Evolutionary conservation across 2,888 invertebrate genomes (phyloP), one percentile per base, ranked within the genome.

Genomic region (Calephelis perditalis): DNA sequence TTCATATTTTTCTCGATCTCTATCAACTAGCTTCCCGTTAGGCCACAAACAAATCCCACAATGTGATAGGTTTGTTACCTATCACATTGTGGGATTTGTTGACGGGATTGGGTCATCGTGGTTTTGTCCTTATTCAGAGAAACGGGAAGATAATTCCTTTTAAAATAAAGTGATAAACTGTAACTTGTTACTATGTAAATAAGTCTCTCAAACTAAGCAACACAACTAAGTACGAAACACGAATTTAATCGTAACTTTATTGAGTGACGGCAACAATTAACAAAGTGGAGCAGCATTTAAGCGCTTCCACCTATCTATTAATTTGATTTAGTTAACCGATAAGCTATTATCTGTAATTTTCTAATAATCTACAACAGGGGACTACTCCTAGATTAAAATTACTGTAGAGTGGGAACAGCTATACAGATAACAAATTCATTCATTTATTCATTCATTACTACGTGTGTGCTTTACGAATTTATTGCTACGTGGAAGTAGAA

Each of bases 211-310:
- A 52, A 52, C 35, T 52, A 52, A 52, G 11, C 52, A 52, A 49
- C 26, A 49, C 26, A 52, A 35, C 52, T 52, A 52, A 52, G 52
- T 26, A 35, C 52, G 26, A 35, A 52, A 26, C 26, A 11, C 52
- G 7, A 52, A 35, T 54, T 35, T 35, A 54, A 54, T 54, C 10
- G 52, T 7, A 54, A 54, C 52, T 54, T 54, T 7, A 54, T 35
- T 36, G 52, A 54, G 35, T 54, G 52, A 54, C 52, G 52, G 52
- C 11, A 35, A 54, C 52, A 54, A 54, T 54, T 54, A 54, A 35
- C 11, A 54, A 54, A 54, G 11, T 54, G 7, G 52, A 11, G 52
- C 52, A 54, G 11, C 52, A 54, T 54, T 54, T 36, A n/a, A 54
- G 36, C 52, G 35, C n/a, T 36, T 54, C 52, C 52, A 49, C 49